phyloP scores from a whole-genome alignment of 2,888 invertebrate genomes.

The Trachelus stipa region DNA sequence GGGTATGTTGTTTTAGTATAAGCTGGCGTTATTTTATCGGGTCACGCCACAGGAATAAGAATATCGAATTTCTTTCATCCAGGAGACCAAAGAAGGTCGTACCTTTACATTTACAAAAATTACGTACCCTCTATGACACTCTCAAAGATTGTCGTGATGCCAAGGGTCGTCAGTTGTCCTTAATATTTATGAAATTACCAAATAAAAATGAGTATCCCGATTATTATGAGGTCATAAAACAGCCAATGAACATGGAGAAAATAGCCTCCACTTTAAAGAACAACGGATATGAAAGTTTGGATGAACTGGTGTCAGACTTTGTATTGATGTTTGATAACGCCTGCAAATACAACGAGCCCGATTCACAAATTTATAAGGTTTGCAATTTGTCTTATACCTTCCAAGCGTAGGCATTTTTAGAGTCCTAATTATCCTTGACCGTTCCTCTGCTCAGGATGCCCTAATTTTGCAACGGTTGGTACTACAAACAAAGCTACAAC shows the following conservation, averaged over 20 bases:
- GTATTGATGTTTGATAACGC: constrained; percentile 96
- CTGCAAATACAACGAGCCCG: constrained; percentile 97
- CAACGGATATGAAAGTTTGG: constrained; percentile 81
- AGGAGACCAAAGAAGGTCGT: constrained; percentile 62
- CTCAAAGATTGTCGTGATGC: constrained; percentile 89
- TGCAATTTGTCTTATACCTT: constrained; percentile 27
- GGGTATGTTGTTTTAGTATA: constrained; percentile 59
- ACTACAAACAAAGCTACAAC: constrained; percentile 89
- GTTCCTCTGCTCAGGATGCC: constrained; percentile 75
- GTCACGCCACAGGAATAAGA: neutral
- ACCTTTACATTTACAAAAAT: constrained; percentile 74
- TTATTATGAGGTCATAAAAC: constrained; percentile 96
- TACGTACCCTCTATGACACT: constrained; percentile 88
- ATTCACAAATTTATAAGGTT: constrained; percentile 94
- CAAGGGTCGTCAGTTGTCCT: constrained; percentile 89
- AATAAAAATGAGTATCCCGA: constrained; percentile 94
- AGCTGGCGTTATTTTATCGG: constrained; percentile 15
- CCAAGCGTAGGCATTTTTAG: neutral
- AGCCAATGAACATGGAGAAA: constrained; percentile 95
- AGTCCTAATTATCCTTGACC: neutral
- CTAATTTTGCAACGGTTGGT: constrained; percentile 91
- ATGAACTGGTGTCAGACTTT: constrained; percentile 90
- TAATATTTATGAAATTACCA: constrained; percentile 95
- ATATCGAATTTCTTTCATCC: constrained; percentile 15
- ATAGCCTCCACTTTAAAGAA: constrained; percentile 89